Conservation (phyloP, 2,888 invertebrate genomes). For the Actias luna region DNA sequence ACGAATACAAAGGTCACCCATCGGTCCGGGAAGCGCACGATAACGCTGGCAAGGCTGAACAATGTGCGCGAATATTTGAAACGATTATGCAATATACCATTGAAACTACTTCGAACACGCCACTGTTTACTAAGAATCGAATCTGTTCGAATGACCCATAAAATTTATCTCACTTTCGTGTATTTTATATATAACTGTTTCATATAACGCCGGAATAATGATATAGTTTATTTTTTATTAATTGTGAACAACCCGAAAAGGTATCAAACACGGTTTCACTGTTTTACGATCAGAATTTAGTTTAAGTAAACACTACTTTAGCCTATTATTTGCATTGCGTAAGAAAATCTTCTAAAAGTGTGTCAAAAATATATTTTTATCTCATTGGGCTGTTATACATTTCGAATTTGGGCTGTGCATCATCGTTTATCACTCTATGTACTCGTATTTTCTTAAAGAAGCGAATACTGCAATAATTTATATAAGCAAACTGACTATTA, state of each 20-base stretch:
- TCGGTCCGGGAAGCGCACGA: slow-evolving; percentile 70
- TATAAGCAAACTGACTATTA: background rate
- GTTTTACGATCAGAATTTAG: background rate
- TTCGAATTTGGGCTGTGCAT: background rate
- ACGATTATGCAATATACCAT: slow-evolving; percentile 47
- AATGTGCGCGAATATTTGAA: slow-evolving; percentile 48
- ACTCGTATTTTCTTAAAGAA: background rate
- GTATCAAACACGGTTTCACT: background rate
- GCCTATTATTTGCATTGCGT: slow-evolving; percentile 3
- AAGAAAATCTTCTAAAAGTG: slow-evolving; percentile 5
- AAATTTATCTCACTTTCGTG: background rate
- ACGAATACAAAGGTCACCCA: slow-evolving; percentile 70
- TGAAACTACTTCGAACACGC: slow-evolving; percentile 34
- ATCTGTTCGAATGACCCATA: slow-evolving; percentile 1
- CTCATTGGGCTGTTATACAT: background rate
- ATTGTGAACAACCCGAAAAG: background rate
- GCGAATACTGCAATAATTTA: background rate
- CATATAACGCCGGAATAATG: background rate
- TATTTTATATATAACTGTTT: background rate
- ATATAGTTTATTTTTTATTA: background rate
- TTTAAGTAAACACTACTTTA: slow-evolving; percentile 4
- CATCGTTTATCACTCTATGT: background rate
- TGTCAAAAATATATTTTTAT: slow-evolving; percentile 3
- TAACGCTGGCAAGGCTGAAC: slow-evolving; percentile 69
- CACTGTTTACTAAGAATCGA: slow-evolving; percentile 26